Evolutionary conservation across 2,797 vertebrate species (phyloP).

Genomic region (Scolopax rusticola): DNA sequence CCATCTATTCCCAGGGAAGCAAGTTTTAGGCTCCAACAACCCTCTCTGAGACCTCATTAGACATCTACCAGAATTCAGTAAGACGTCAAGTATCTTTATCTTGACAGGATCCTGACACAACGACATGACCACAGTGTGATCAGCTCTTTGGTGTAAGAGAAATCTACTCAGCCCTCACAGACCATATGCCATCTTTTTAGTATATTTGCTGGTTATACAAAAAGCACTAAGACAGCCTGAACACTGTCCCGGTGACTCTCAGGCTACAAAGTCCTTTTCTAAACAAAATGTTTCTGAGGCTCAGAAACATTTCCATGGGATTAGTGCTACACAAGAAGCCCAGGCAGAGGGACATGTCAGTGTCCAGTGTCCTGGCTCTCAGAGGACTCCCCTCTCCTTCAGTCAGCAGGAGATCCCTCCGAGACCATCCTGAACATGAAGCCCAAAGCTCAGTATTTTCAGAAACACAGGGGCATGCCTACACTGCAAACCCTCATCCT

Average conservation of each 20-base stretch:
- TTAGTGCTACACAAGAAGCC: background rate
- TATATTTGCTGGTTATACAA: background rate
- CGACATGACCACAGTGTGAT: background rate
- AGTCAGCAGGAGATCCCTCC: background rate
- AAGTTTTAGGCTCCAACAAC: background rate
- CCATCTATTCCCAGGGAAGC: background rate
- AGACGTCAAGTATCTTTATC: background rate
- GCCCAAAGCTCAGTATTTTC: background rate
- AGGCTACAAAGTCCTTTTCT: background rate
- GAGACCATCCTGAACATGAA: background rate
- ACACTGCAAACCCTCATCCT: background rate
- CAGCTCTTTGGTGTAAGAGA: background rate
- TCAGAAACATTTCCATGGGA: background rate
- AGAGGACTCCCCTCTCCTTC: background rate
- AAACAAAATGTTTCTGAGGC: background rate
- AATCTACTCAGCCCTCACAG: background rate
- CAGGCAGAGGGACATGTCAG: background rate
- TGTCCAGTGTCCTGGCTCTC: background rate
- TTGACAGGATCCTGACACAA: background rate
- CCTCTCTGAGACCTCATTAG: background rate
- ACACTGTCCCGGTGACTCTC: background rate
- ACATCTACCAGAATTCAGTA: background rate
- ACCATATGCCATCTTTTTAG: background rate
- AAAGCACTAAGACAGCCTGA: background rate
- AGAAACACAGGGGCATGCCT: background rate